Base-by-base conservation (phyloP, 2,888 invertebrate species). In the Rhingia rostrata region DNA sequence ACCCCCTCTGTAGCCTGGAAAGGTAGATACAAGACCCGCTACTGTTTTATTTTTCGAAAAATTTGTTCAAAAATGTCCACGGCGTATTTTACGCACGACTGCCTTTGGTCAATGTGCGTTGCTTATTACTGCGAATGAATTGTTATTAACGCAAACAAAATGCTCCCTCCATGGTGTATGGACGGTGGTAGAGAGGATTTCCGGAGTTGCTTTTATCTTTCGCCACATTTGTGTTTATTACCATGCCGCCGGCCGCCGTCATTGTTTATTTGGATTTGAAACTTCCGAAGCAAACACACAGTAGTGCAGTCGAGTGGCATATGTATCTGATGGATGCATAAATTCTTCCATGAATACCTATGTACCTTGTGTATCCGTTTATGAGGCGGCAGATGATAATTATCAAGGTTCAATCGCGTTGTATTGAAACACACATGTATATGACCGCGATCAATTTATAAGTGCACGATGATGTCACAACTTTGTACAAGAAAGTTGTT, bases 131-230 rank as follows among this genome's bases (percentile, higher is more conserved):
- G 56, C 3, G 32, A 70, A 51, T 41, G 70, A 49, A 70, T 73
- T 69, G 61, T 73, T 78, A 49, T 56, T 67, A 79, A 58, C 41
- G 58, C 41, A 61, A 54, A 67, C 83, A 64, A 56, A 84, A 56
- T 41, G 41, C 63, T 56, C 14, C 53, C 45, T 61, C 43, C 22
- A 22, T 22, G 22, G 22, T 22, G 1, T 22, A 22, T 2, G 22
- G 22, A 22, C 22, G 22, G 43, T 37, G 54, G 73, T 56, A 37
- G 67, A 37, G 67, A 83, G 53, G 83, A 74, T 70, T 73, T 84
- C 83, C 83, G 73, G 69, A 63, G 56, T 63, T 63, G 41, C 74
- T 84, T 79, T 74, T 73, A 79, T 84, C 74, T 78, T 69, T 69
- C 41, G 58, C 79, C 79, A 79, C 69, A 79, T 67, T 82, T 66